A percentile compares a stretch with the other conserved stretches of the same genome.
phyloP scores from a whole-genome alignment of 2,888 invertebrate genomes.

The Theretra japonica region DNA sequence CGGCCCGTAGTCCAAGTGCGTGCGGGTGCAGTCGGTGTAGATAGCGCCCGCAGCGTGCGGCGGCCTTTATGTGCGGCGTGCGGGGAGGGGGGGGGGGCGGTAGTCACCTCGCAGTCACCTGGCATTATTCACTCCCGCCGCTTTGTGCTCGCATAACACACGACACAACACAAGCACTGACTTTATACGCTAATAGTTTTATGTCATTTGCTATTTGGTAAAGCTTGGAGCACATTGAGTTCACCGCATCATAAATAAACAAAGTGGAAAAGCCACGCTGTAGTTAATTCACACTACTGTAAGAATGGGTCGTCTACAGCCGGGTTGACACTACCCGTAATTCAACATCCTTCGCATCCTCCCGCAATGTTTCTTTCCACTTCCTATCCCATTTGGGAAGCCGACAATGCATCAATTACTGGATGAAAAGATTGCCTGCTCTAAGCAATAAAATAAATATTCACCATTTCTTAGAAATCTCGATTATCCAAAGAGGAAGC shows the following conservation, averaged over 20 bases:
- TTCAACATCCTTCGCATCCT: no score
- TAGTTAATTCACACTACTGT: no score
- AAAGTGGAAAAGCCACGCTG: no score
- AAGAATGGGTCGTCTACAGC: no score
- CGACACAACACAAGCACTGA: not conserved
- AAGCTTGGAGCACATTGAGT: not conserved
- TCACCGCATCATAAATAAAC: not conserved
- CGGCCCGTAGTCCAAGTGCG: not conserved
- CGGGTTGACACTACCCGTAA: no score
- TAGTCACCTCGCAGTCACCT: not conserved
- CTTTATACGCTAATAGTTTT: constrained; percentile 11
- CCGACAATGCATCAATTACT: no score
- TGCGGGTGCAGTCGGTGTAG: not conserved
- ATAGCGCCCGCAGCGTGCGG: constrained; percentile 11
- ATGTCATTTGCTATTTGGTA: not conserved
- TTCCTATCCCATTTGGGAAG: no score
- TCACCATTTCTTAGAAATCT: no score
- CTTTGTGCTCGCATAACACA: constrained; percentile 4
- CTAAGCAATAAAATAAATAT: no score
- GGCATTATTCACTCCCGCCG: constrained; percentile 8
- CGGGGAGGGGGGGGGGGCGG: not conserved
- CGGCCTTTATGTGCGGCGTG: not conserved
- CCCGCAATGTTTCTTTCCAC: no score
- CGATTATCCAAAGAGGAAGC: no score
- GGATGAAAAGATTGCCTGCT: no score